These are phyloP conservation scores for Ammospiza nelsoni DNA, from an alignment of 2,113 vertebrate species.

Conservation along the genomic window DNA sequence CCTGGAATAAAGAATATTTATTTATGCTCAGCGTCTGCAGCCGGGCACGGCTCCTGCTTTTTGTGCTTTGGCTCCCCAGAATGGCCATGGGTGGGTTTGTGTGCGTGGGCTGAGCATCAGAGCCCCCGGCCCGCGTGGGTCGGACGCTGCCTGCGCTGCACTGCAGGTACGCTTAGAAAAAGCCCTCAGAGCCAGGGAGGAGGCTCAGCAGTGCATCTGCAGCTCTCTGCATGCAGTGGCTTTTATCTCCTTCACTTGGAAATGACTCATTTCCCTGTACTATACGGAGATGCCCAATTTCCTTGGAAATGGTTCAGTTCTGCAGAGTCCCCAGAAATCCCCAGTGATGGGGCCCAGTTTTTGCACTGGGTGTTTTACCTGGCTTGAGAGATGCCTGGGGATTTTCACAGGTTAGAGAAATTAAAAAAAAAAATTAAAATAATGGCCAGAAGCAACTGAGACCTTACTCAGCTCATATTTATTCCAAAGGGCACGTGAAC, in stretches of 20 bases:
- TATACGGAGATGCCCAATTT: slow-evolving; percentile 17
- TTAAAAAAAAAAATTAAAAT: background rate
- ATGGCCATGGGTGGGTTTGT: background rate
- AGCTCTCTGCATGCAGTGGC: background rate
- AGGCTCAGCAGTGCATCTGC: slow-evolving; percentile 23
- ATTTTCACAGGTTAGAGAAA: background rate
- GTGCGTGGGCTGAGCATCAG: background rate
- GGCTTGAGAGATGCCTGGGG: background rate
- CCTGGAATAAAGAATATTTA: background rate
- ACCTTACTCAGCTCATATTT: background rate
- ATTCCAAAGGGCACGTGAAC: background rate
- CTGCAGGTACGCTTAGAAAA: background rate
- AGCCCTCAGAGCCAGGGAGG: background rate
- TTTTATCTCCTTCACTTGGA: slow-evolving; percentile 17
- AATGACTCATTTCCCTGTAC: slow-evolving; percentile 52
- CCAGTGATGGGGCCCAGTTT: background rate
- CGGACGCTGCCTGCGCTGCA: background rate
- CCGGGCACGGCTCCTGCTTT: background rate
- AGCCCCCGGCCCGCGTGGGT: background rate
- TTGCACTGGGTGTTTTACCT: background rate
- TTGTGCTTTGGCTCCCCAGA: background rate
- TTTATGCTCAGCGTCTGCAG: background rate
- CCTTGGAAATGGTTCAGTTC: slow-evolving; percentile 26
- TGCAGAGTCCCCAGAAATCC: slow-evolving; percentile 17
- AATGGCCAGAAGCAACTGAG: background rate